Percentiles rank a stretch among this genome's conserved stretches.
phyloP scores from a whole-genome alignment of 2,797 vertebrate genomes.

The Steatocranus sp. region DNA sequence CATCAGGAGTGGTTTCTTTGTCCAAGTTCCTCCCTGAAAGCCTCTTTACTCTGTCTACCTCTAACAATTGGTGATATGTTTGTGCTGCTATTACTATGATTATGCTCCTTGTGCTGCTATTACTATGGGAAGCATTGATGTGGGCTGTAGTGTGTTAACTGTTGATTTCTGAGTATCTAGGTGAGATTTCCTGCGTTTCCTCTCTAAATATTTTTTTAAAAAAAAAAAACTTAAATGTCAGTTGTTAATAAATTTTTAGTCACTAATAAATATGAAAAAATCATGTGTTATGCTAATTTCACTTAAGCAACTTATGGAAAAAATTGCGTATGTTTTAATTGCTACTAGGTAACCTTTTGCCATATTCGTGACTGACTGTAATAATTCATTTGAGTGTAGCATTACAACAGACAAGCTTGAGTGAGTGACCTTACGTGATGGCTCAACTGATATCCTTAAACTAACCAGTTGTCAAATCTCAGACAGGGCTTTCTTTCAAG shows the following conservation, averaged over 20 bases:
- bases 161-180: neutral
- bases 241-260: neutral
- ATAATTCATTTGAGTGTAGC: neutral
- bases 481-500: neutral
- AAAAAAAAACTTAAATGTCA: neutral
- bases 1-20: neutral
- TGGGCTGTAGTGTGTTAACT: neutral
- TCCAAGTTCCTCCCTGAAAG: neutral
- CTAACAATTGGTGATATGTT: neutral
- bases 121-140: neutral
- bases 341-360: neutral
- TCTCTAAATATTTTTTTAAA: neutral
- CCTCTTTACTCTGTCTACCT: neutral
- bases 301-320: neutral
- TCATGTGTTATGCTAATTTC: neutral
- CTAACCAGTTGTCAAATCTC: neutral
- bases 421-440: neutral
- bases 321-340: neutral
- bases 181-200: neutral
- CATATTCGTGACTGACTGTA: neutral
- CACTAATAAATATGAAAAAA: neutral
- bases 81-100: too few relatives aligned
- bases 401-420: neutral
- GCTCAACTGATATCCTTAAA: neutral
- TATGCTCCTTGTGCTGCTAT: neutral